phyloP scores from a whole-genome alignment of 2,113 vertebrate genomes.

The Taurulus bubalis region DNA sequence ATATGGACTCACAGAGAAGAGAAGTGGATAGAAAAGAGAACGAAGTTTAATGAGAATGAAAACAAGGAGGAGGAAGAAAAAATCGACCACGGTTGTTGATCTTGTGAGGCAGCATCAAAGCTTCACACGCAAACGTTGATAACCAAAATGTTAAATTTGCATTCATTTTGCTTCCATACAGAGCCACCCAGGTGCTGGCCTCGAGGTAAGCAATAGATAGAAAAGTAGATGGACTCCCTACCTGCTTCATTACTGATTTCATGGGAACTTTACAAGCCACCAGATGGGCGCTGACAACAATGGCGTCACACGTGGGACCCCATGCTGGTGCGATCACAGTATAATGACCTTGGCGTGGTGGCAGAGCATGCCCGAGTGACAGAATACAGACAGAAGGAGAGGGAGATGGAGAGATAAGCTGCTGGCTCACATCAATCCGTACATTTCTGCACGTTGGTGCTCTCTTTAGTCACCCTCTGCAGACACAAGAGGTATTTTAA shows the following conservation, averaged over 20 bases:
- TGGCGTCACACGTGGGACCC: slow-evolving; percentile 61
- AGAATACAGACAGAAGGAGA: slow-evolving; percentile 35
- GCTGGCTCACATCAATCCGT: neutral
- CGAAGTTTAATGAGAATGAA: neutral
- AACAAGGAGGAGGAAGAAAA: neutral
- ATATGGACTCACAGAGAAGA: neutral
- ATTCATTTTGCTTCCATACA: neutral
- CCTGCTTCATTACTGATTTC: slow-evolving; percentile 75
- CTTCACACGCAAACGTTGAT: neutral
- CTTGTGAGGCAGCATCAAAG: neutral
- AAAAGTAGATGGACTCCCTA: slow-evolving; percentile 57
- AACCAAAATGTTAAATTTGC: slow-evolving; percentile 6
- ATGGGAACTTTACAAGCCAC: slow-evolving; percentile 72
- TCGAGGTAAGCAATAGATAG: slow-evolving; percentile 43
- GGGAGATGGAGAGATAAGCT: slow-evolving; percentile 31
- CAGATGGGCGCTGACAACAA: slow-evolving; percentile 84
- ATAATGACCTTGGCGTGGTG: slow-evolving; percentile 78
- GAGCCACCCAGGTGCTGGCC: slow-evolving; percentile 38
- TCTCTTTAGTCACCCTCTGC: neutral
- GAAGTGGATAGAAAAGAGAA: neutral
- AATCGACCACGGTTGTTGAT: neutral
- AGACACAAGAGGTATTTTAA: neutral
- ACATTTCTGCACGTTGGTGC: neutral
- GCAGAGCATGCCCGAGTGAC: slow-evolving; percentile 53
- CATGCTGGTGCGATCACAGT: slow-evolving; percentile 70